A percentile compares a stretch with the other conserved stretches of the same genome.
These are phyloP conservation scores for Crotalus horridus DNA, from an alignment of 2,113 vertebrate genomes.

Conservation along the genomic window DNA sequence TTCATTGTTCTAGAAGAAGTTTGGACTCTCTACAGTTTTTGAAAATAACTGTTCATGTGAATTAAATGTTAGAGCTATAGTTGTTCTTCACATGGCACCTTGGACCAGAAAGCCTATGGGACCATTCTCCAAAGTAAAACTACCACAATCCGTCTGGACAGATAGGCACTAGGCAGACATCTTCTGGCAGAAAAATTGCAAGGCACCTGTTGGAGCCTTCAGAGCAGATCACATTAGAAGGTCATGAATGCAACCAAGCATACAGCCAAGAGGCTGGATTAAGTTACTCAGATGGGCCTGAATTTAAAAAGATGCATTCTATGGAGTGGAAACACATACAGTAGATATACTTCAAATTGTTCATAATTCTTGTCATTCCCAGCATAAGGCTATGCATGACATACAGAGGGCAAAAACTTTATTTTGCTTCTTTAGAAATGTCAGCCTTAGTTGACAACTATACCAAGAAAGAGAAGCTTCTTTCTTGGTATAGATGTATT, in stretches of 20 bases:
- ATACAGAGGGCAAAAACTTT: constrained; percentile 3
- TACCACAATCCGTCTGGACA: constrained; percentile 29
- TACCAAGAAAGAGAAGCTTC: background rate
- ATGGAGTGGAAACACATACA: background rate
- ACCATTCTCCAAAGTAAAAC: constrained; percentile 27
- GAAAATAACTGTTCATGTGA: constrained; percentile 11
- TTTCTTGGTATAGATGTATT: background rate
- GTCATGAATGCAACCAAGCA: background rate
- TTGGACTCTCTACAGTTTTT: background rate
- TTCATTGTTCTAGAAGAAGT: background rate
- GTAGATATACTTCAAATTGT: background rate
- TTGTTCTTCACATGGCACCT: constrained; percentile 28
- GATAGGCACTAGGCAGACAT: background rate
- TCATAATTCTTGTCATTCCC: background rate
- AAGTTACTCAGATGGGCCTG: background rate
- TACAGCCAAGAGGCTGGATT: background rate
- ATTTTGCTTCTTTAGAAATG: background rate
- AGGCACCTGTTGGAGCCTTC: background rate
- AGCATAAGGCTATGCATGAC: background rate
- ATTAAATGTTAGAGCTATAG: background rate
- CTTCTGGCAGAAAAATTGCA: constrained; percentile 28
- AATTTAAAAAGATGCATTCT: constrained; percentile 5
- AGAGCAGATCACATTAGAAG: background rate
- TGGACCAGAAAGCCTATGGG: background rate
- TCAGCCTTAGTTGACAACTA: background rate